Conservation (phyloP, 2,113 vertebrate species). For the Sakesphorus luctuosus region DNA sequence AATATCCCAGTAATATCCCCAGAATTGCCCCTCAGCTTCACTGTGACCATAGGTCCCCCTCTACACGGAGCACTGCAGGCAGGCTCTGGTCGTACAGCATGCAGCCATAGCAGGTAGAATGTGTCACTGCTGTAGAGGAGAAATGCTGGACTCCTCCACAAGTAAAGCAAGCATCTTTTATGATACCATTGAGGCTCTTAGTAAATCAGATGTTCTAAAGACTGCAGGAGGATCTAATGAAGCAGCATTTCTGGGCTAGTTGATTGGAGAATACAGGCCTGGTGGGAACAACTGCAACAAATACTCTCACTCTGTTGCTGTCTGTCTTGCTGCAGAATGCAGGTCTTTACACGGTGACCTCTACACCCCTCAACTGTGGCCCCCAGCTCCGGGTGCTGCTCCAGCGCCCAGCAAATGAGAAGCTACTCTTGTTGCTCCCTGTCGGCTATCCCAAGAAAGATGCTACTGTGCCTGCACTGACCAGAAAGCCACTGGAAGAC, state of each 20-base stretch:
- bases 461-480: conserved; percentile 86
- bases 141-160: not conserved
- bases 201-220: not conserved
- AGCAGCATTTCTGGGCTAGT: not conserved
- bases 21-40: not conserved
- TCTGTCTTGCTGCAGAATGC: conserved; percentile 80
- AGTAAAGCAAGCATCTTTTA: not conserved
- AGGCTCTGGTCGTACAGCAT: not conserved
- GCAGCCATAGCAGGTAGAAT: not conserved
- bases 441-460: conserved; percentile 87
- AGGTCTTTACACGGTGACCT: conserved; percentile 90
- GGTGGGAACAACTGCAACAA: not conserved
- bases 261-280: not conserved
- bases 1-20: not conserved
- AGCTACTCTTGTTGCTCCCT: conserved; percentile 91
- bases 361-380: conserved; percentile 94
- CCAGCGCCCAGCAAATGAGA: conserved; percentile 87
- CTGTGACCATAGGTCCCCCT: not conserved
- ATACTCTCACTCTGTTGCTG: not conserved
- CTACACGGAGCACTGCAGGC: too few species aligned
- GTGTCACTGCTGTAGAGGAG: not conserved
- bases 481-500: conserved; percentile 84
- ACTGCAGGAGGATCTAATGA: not conserved
- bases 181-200: not conserved
- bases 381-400: conserved; percentile 87